Percentiles rank a stretch among this genome's conserved stretches.
These are phyloP conservation scores for Rhynchotus rufescens DNA, from an alignment of 2,797 vertebrate species.

Conservation along the genomic window DNA sequence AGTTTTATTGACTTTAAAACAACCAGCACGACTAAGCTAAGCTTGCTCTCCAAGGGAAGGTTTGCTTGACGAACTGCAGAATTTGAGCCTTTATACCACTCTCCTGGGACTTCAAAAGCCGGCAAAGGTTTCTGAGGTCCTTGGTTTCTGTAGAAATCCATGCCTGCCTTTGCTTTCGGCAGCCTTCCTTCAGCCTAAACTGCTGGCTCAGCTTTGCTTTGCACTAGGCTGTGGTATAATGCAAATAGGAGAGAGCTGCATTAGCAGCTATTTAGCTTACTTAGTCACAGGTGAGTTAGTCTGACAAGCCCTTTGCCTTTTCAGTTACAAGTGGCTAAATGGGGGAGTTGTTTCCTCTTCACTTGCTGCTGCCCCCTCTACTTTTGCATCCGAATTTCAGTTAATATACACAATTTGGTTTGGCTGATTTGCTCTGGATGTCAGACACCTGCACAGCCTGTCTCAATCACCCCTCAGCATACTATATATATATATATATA, in stretches of 20 bases:
- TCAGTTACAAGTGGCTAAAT: neutral
- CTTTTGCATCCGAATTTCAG: neutral
- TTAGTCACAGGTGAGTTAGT: neutral
- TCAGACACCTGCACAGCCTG: neutral
- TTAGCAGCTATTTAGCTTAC: neutral
- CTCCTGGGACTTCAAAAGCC: neutral
- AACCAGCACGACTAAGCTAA: neutral
- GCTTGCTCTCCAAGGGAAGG: neutral
- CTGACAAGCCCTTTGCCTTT: neutral
- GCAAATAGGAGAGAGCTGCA: neutral
- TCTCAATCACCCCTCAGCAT: neutral
- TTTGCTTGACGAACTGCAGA: neutral
- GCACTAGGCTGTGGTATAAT: neutral
- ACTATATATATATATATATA: neutral
- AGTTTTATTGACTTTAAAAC: neutral
- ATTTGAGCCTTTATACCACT: neutral
- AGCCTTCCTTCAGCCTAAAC: neutral
- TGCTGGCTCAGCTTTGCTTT: neutral
- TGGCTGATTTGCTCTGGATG: neutral
- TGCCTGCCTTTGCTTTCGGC: neutral
- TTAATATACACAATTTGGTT: neutral
- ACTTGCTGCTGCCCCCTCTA: neutral
- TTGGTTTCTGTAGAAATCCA: neutral
- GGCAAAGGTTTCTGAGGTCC: neutral
- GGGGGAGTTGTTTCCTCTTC: neutral